Percentiles rank a stretch among this genome's conserved stretches.
These are phyloP conservation scores for Lamproptera curius DNA, from an alignment of 2,888 invertebrate genomes.

Conservation along the genomic window DNA sequence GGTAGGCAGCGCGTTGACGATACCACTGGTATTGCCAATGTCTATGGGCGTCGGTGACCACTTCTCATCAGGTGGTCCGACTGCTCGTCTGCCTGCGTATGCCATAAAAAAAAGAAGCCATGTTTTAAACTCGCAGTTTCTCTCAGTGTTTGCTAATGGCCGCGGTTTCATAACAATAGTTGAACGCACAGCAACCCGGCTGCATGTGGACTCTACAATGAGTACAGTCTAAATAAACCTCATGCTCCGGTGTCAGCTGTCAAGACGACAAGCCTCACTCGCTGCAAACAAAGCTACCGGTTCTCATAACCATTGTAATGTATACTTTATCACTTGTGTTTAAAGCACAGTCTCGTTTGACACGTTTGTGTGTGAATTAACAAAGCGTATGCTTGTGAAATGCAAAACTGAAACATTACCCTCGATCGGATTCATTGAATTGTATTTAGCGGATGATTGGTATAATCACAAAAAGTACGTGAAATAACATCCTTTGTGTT, in stretches of 20 bases:
- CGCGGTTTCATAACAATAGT: too few relatives aligned
- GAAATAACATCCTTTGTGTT: too few relatives aligned
- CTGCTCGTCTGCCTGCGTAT: too few relatives aligned
- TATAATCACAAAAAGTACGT: neutral
- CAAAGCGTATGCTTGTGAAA: conserved; percentile 2
- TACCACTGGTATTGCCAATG: too few relatives aligned
- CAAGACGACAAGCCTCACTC: conserved; percentile 7
- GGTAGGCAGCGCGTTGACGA: too few relatives aligned
- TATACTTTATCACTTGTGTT: neutral
- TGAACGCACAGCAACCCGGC: neutral
- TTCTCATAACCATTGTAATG: neutral
- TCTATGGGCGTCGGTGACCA: too few relatives aligned
- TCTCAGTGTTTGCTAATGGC: too few relatives aligned
- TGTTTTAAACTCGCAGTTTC: too few relatives aligned
- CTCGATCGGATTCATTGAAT: conserved; percentile 6
- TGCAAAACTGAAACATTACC: conserved; percentile 6
- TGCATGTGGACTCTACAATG: neutral
- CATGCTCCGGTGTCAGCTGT: conserved; percentile 13
- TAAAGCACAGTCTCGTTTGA: neutral
- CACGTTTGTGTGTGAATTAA: neutral
- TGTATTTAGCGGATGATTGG: conserved; percentile 1
- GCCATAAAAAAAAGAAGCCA: too few relatives aligned
- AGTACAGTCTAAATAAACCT: conserved; percentile 2
- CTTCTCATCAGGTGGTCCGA: too few relatives aligned
- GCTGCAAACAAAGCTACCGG: conserved; percentile 6